Conservation (phyloP, 64 coral and sea anemone species). For the Acropora tenuis region DNA sequence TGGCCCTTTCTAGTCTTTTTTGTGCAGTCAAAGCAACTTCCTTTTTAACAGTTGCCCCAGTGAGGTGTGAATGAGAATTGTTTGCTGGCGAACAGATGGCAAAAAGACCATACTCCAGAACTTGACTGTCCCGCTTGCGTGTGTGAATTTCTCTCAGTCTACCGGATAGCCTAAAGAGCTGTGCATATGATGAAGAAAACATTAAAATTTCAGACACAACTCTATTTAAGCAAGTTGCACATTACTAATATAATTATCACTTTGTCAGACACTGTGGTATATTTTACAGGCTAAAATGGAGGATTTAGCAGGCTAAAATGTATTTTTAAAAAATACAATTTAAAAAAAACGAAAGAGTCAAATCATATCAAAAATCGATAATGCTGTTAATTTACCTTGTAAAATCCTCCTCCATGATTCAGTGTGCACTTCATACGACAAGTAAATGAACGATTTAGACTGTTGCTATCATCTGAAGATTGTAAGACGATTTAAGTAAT, state of each 20-base stretch:
- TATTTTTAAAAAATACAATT: too few species aligned
- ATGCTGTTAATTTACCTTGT: conserved; percentile 69
- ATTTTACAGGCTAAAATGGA: too few species aligned
- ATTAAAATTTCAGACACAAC: neutral
- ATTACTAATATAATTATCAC: neutral
- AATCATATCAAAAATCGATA: neutral
- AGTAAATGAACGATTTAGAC: conserved; percentile 80
- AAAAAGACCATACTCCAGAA: conserved; percentile 92
- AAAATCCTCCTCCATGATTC: conserved; percentile 98
- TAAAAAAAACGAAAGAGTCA: too few species aligned
- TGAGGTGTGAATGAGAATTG: conserved; percentile 52
- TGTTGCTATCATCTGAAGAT: conserved; percentile 57
- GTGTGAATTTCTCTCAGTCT: conserved; percentile 92
- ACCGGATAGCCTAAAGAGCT: conserved; percentile 91
- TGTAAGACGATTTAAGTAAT: neutral
- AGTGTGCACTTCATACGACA: conserved; percentile 99
- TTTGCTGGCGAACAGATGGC: conserved; percentile 92
- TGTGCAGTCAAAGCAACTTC: conserved; percentile 91
- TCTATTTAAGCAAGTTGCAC: neutral
- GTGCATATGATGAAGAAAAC: neutral
- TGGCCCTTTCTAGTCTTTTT: conserved; percentile 89
- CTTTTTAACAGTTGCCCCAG: conserved; percentile 78
- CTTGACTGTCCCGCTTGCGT: conserved; percentile 84
- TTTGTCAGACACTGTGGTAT: neutral
- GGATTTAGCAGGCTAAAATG: too few species aligned